phyloP scores from a whole-genome alignment of 2,797 vertebrate genomes.

The Danio kyathit region DNA sequence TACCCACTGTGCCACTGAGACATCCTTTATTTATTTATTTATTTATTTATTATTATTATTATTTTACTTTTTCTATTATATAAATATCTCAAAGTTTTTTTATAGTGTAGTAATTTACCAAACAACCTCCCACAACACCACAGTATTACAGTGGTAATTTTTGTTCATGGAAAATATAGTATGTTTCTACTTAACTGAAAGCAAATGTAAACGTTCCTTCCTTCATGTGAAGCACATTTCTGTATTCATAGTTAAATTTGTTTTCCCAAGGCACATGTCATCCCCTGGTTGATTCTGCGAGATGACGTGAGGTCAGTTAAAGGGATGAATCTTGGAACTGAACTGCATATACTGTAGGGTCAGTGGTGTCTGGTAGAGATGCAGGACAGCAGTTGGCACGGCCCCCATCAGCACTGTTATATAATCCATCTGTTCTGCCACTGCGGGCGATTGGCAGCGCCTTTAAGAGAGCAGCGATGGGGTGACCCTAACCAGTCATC shows the following conservation, averaged over 20 bases:
- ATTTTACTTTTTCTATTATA: no score
- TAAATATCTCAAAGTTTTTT: no score
- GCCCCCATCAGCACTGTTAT: slow-evolving; percentile 26
- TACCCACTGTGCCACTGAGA: no score
- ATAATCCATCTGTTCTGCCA: slow-evolving; percentile 52
- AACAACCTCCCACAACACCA: no score
- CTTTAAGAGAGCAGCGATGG: not conserved
- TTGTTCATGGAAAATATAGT: no score
- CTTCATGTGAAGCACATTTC: not conserved
- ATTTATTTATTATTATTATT: no score
- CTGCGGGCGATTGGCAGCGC: slow-evolving; percentile 22
- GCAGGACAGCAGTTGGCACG: slow-evolving; percentile 1
- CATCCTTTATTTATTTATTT: no score
- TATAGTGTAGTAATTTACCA: no score
- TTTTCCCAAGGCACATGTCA: not conserved
- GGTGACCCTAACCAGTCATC: slow-evolving; percentile 25
- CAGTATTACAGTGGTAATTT: no score
- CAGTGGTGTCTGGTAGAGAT: not conserved
- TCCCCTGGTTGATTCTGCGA: not conserved
- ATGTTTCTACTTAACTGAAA: not conserved
- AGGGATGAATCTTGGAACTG: not conserved
- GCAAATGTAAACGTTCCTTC: not conserved
- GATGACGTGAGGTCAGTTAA: not conserved
- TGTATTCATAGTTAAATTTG: not conserved
- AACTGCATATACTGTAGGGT: slow-evolving; percentile 1